Evolutionary conservation across 2,888 invertebrate genomes (phyloP), one percentile per base, ranked within the genome.

Genomic region (Drosophila tripunctata): DNA sequence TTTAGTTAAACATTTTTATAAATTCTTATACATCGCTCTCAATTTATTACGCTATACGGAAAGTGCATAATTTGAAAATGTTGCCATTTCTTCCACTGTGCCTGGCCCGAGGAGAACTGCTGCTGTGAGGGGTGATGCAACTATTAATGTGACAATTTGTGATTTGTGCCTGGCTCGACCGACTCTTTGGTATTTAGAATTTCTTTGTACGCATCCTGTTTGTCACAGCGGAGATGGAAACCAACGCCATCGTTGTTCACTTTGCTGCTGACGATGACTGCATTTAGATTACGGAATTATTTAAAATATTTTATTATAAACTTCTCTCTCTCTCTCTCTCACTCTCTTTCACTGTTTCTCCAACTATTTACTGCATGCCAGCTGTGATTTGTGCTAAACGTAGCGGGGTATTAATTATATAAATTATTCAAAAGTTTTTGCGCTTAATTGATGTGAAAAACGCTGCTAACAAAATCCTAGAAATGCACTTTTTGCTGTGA

Each of bases 201-300:
- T 84, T 83, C 75, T 84, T 76, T 67, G 66, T 63, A 54, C 60
- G 77, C 80, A 81, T 81, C 81, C 80, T 81, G 80, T 78, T 77
- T 55, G 60, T 57, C 69, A 61, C 67, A 70, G 66, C 70, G 62
- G 58, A 61, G 58, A 55, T 65, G 68, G 70, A 67, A 67, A 50
- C 56, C 68, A 57, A 41, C 30, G 30, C 24, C 41, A 33, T 33
- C 45, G 30, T 19, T 33, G 51, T 27, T 22, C 48, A 38, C 33
- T 14, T n/a, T 40, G 40, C 31, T 47, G 65, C 56, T 66, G 87
- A 79, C 79, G 80, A 74, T 66, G 74, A 79, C 78, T 89, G 90
- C 90, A 89, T 89, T 89, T 89, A 89, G 90, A 90, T 89, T 89
- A 89, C 89, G 74, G 90, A 89, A 89, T 90, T 89, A 90, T 89